Percentiles rank a stretch among this genome's conserved stretches.
Evolutionary conservation across 1,140 invertebrate genomes (phyloP).

Genomic region (Pollicipes pollicipes): DNA sequence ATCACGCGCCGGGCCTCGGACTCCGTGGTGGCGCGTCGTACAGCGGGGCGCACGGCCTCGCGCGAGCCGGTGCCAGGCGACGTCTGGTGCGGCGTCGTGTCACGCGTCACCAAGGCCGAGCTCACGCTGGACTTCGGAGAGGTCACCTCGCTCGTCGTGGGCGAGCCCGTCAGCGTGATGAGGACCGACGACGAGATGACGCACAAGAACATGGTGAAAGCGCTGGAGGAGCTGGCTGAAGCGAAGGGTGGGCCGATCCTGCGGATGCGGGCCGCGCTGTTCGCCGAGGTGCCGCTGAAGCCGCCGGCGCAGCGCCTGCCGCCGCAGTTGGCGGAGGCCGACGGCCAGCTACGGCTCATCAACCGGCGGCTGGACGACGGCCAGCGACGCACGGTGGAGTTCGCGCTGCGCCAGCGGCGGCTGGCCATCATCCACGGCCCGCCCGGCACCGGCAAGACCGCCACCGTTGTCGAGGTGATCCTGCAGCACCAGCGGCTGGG

Average conservation of each 20-base stretch:
- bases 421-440: constrained; percentile 36
- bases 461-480: constrained; percentile 42
- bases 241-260: not conserved
- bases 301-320: constrained; percentile 35
- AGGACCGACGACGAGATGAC: too few species aligned
- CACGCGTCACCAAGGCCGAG: not conserved
- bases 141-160: too few species aligned
- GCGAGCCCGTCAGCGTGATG: too few species aligned
- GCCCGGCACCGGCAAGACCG: constrained; percentile 47
- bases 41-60: not conserved
- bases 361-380: constrained; percentile 58
- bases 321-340: constrained; percentile 67
- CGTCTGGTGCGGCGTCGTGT: not conserved
- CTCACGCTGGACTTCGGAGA: not conserved
- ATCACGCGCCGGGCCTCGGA: too few species aligned
- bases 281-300: not conserved
- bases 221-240: not conserved
- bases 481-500: constrained; percentile 31
- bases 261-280: not conserved
- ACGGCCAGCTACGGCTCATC: constrained; percentile 68
- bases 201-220: not conserved
- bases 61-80: not conserved
- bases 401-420: constrained; percentile 35
- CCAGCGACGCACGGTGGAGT: constrained; percentile 37
- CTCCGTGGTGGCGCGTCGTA: too few species aligned